Evolutionary conservation across 2,888 invertebrate species (phyloP), one percentile per base, ranked within the genome.

Genomic region (Seladonia tumulorum): DNA sequence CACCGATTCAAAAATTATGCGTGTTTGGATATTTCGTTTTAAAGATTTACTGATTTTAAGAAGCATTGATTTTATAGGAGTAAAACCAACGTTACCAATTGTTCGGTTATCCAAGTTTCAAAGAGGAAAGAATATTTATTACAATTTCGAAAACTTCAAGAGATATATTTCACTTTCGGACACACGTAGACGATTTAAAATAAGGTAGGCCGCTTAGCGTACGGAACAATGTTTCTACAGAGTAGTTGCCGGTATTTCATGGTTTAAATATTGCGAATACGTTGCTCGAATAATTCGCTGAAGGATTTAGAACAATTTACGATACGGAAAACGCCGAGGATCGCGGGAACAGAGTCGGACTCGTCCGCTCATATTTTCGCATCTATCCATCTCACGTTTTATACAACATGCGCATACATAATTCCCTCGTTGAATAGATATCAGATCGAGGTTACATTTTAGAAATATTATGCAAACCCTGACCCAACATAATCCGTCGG

Each of bases 381-480:
- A 5, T 68, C 35, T 68, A 70, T 70, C 68, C 68, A 14, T 42
- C 42, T 70, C 39, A 70, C 39, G 68, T 63, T 76, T 53, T 60
- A 45, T 60, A 76, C 53, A 60, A 63, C 75, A 35, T 63, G 35
- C 68, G 68, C 68, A 70, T 39, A 63, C 60, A 79, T 18, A 47
- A 76, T 76, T 76, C 57, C 35, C 22, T 68, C 18, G 22, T 25
- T 12, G 45, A 77, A 47, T 25, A 53, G 57, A 35, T 45, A 39
- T 25, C 12, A 16, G 12, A 60, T 60, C 8, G 39, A 39, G 39
- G 47, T 25, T 4, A 47, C 47, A 60, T n/a, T 39, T 22, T 22
- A 39, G 7, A 16, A 47, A 42, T 72, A 79, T 78, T 72, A 42
- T 70, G 78, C 81, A 80, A 68, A 66, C 35, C 42, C 25, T 70